These are phyloP conservation scores for Arrhopalites spinosus DNA, from an alignment of 2,888 invertebrate genomes.

Conservation along the genomic window DNA sequence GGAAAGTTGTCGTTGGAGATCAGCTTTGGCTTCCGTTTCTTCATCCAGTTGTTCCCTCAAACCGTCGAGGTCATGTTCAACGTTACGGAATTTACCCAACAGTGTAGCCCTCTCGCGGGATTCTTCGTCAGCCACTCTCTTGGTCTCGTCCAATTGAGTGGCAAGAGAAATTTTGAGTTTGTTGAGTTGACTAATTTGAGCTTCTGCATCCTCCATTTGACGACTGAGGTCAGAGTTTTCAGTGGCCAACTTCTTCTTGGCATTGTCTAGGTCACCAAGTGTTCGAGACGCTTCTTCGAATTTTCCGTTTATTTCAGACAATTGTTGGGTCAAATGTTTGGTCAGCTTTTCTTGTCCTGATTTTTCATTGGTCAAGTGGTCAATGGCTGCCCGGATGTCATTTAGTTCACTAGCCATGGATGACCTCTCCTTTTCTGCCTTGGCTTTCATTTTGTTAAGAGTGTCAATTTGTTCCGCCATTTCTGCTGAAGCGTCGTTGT, in stretches of 20 bases:
- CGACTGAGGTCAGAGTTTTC: conserved; percentile 97
- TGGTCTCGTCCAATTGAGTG: conserved; percentile 96
- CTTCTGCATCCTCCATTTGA: conserved; percentile 98
- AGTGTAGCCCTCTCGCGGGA: conserved; percentile 90
- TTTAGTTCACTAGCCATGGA: conserved; percentile 97
- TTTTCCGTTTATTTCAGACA: conserved; percentile 93
- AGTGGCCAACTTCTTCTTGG: conserved; percentile 96
- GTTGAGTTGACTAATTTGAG: conserved; percentile 92
- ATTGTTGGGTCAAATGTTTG: conserved; percentile 95
- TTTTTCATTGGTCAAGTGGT: conserved; percentile 98
- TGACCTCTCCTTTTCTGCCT: conserved; percentile 99
- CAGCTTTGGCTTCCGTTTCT: conserved; percentile 98
- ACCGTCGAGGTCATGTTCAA: conserved; percentile 98
- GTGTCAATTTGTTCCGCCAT: conserved; percentile 99
- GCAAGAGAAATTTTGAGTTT: conserved; percentile 96
- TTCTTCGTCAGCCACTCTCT: conserved; percentile 97
- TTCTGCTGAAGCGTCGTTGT: conserved; percentile 98
- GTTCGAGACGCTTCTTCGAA: conserved; percentile 97
- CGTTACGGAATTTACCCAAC: conserved; percentile 97
- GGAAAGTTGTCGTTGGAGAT: conserved; percentile 97
- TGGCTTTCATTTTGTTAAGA: conserved; percentile 98
- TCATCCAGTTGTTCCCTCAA: conserved; percentile 99
- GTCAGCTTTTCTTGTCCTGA: conserved; percentile 84
- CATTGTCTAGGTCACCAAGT: conserved; percentile 93
- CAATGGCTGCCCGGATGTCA: conserved; percentile 94